Conservation (phyloP, 2,797 vertebrate genomes). For the Merluccius polli region DNA sequence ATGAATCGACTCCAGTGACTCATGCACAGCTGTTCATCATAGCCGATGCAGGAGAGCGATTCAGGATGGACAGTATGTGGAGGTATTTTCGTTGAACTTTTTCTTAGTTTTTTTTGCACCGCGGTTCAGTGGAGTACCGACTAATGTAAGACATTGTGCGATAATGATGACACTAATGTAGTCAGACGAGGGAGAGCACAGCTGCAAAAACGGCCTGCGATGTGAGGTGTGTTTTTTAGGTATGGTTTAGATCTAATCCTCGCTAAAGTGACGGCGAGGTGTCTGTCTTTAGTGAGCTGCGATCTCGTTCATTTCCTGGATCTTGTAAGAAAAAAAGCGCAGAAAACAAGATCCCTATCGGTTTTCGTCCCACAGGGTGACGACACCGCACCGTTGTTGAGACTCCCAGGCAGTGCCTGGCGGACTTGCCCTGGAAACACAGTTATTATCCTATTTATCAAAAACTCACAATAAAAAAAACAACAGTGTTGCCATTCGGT, state of each 20-base stretch:
- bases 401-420: not conserved
- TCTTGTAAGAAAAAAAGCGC: not conserved
- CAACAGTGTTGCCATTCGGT: conserved; percentile 3
- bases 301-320: not conserved
- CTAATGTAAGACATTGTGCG: too few relatives aligned
- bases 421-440: too few relatives aligned
- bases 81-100: conserved; percentile 14
- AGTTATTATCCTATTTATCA: conserved; percentile 40
- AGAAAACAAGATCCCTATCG: conserved; percentile 26
- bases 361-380: not conserved
- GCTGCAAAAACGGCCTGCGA: not conserved
- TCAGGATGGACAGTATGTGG: not conserved
- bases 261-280: not conserved
- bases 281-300: not conserved
- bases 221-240: not conserved
- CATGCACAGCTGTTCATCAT: conserved; percentile 17
- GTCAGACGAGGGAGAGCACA: not conserved
- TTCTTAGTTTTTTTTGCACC: not conserved
- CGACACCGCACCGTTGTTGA: not conserved
- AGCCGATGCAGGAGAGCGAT: conserved; percentile 8
- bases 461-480: conserved; percentile 11
- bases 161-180: not conserved
- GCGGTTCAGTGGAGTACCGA: too few relatives aligned
- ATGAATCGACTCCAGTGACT: conserved; percentile 7
- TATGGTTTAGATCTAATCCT: not conserved